These are phyloP conservation scores for Lycaon pictus DNA, from an alignment of 2,113 vertebrate genomes.

Conservation along the genomic window DNA sequence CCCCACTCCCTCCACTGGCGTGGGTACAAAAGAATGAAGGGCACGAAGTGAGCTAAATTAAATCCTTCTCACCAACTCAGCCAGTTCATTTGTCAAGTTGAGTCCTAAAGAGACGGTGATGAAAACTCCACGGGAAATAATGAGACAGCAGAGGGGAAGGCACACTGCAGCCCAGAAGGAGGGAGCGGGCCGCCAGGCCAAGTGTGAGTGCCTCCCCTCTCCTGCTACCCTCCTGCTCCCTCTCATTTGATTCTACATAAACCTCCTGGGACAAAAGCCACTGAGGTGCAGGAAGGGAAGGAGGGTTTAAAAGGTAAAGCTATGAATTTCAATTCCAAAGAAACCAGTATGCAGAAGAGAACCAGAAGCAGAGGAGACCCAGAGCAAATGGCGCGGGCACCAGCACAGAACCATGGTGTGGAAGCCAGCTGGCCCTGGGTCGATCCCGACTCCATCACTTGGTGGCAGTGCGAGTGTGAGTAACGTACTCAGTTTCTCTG, in stretches of 20 bases:
- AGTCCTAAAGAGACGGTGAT: background rate
- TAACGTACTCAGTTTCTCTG: background rate
- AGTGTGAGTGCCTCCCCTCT: background rate
- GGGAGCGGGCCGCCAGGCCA: accelerated
- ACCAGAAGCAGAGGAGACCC: background rate
- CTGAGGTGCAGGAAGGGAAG: background rate
- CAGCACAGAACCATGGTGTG: too few species aligned
- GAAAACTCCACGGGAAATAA: background rate
- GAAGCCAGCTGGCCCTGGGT: background rate
- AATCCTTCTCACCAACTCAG: background rate
- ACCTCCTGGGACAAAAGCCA: background rate
- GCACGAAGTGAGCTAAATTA: background rate
- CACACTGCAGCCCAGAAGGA: background rate
- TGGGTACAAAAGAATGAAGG: background rate
- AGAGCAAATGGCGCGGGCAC: accelerated
- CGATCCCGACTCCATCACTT: accelerated
- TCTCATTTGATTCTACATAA: background rate
- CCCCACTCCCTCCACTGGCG: accelerated
- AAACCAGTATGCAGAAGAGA: background rate
- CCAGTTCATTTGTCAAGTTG: background rate
- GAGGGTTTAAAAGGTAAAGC: background rate
- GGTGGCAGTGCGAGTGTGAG: accelerated
- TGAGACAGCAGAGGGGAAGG: background rate
- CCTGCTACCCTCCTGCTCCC: background rate
- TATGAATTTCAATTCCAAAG: background rate